Conservation (phyloP, 2,888 invertebrate species). For the Mesoligia furuncula region DNA sequence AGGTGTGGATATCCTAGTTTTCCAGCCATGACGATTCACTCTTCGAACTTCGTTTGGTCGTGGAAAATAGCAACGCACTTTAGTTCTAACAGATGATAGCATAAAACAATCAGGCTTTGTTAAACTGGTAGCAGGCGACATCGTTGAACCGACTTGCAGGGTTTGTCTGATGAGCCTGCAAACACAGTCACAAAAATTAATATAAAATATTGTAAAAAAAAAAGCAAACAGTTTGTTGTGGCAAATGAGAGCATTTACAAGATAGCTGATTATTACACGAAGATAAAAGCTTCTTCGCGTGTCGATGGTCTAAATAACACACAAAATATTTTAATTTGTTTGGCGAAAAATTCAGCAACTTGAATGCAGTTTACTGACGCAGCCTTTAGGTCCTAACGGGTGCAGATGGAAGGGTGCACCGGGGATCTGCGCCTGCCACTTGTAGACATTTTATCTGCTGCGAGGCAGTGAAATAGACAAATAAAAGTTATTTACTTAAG, state of each 20-base stretch:
- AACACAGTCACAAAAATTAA: slow-evolving; percentile 52
- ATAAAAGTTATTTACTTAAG: slow-evolving; percentile 71
- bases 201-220: not conserved
- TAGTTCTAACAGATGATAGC: slow-evolving; percentile 81
- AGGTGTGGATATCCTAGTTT: slow-evolving; percentile 92
- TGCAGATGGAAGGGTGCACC: not conserved
- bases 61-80: slow-evolving; percentile 93
- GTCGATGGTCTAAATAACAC: not conserved
- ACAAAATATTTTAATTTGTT: not conserved
- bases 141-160: slow-evolving; percentile 71
- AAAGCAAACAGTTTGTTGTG: too few species aligned
- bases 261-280: not conserved
- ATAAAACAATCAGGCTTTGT: slow-evolving; percentile 79
- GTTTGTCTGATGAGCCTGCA: slow-evolving; percentile 78
- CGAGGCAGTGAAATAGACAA: not conserved
- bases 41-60: slow-evolving; percentile 93
- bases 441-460: not conserved
- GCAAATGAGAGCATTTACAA: not conserved
- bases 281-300: not conserved
- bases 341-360: too few species aligned
- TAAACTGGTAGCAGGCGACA: slow-evolving; percentile 70
- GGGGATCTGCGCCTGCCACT: not conserved
- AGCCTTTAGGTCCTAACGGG: not conserved
- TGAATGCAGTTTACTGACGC: not conserved
- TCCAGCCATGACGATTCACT: slow-evolving; percentile 93